Evolutionary conservation across 1,140 invertebrate genomes (phyloP), one percentile per base, ranked within the genome.

Genomic region (Diabrotica undecimpunctata): DNA sequence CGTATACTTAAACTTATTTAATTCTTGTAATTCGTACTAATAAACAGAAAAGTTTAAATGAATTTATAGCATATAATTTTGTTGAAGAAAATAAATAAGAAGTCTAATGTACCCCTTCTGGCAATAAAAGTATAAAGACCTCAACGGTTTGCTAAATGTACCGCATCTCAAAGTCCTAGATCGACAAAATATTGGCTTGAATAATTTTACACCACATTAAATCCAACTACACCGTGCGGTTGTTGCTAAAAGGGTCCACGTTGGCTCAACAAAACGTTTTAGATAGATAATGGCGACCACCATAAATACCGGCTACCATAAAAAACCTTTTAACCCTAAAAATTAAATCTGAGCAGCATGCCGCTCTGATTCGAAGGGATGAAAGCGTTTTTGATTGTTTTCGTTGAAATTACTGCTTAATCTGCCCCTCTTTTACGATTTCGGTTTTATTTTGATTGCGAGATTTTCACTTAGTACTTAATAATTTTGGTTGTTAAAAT

Each of bases 281-380:
- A 35, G 54, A 55, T 25, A 14, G 54, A 55, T 55, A 55, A 55
- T 14, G 54, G 54, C 10, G 9, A 13, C n/a, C 54, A 55, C 54
- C 10, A 35, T 53, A 36, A 55, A 55, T 25, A 55, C 54, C 54
- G 25, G 25, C 25, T 25, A 25, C 25, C 25, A 25, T 25, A 25
- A 25, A 25, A 25, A 25, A 25, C 25, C 25, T 25, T 55, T 55
- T 55, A 10, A 55, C 13, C 54, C 14, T 35, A 13, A 35, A 55
- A 55, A 55, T 55, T 55, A 55, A 55, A 55, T 55, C 54, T 25
- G 54, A 25, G 36, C 54, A 13, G 14, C n/a, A 11, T 55, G n/a
- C 54, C n/a, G 54, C 13, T 11, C 36, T 55, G 10, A 7, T 13
- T 8, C 10, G 9, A 36, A 13, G 13, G 54, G 35, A 55, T 5